phyloP scores from a whole-genome alignment of 2,113 vertebrate genomes.

The Progne subis region DNA sequence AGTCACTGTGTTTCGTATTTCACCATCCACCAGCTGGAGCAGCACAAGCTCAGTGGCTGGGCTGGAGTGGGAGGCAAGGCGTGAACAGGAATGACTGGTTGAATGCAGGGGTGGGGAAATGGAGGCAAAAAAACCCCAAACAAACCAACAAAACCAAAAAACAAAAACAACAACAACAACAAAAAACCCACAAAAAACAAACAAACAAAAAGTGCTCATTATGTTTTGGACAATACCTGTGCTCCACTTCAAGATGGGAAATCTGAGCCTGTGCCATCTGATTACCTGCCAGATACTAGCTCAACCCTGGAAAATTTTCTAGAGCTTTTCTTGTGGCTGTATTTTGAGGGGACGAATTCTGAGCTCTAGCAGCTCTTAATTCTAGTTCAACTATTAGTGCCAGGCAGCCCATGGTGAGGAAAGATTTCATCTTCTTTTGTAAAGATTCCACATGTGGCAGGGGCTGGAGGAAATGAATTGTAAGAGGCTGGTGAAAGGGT shows the following conservation, averaged over 20 bases:
- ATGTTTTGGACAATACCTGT: background rate
- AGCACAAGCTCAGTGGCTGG: accelerated
- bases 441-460: background rate
- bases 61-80: background rate
- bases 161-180: no score
- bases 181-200: no score
- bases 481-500: background rate
- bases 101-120: background rate
- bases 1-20: accelerated
- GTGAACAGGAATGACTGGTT: background rate
- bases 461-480: background rate
- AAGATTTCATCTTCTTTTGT: background rate
- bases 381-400: constrained; percentile 6
- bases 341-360: background rate
- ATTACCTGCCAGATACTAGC: background rate
- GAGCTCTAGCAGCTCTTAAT: constrained; percentile 13
- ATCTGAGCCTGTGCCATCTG: background rate
- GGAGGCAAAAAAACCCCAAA: background rate
- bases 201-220: background rate
- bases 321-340: background rate
- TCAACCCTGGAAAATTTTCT: background rate
- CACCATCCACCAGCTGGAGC: background rate
- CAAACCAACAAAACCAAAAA: no score
- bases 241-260: background rate
- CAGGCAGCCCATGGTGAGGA: background rate